A percentile compares a stretch with the other conserved stretches of the same genome.
Evolutionary conservation across 2,888 invertebrate genomes (phyloP).

Genomic region (Lasioglossum villosulum): DNA sequence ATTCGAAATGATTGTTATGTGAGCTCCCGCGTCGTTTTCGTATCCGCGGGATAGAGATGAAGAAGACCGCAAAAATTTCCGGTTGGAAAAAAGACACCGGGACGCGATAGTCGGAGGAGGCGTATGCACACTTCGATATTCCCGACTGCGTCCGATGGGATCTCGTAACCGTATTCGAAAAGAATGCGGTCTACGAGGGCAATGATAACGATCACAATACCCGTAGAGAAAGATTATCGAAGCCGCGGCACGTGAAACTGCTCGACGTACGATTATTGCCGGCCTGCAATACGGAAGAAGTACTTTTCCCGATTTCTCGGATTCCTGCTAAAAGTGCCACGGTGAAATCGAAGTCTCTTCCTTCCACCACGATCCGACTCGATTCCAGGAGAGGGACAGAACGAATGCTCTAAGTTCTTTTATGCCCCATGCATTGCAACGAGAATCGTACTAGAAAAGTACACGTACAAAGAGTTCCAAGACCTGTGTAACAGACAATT

Average conservation of each 20-base stretch:
- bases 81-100: not conserved
- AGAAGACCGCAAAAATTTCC: not conserved
- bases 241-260: conserved; percentile 30
- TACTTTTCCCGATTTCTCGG: conserved; percentile 39
- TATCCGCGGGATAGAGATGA: not conserved
- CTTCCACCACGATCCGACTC: not conserved
- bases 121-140: conserved; percentile 38
- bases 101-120: not conserved
- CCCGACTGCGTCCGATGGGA: conserved; percentile 15
- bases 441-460: not conserved
- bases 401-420: conserved; percentile 6
- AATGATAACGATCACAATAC: conserved; percentile 58
- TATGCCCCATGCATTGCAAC: not conserved
- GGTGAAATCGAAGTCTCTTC: conserved; percentile 21
- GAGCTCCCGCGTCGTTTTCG: not conserved
- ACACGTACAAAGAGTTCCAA: not conserved
- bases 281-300: not conserved
- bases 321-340: conserved; percentile 29
- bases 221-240: conserved; percentile 58
- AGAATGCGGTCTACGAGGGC: conserved; percentile 46
- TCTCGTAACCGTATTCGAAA: conserved; percentile 51
- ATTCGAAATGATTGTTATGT: not conserved
- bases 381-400: not conserved
- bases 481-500: not conserved
- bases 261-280: conserved; percentile 54